A percentile compares a stretch with the other conserved stretches of the same genome.
These are phyloP conservation scores for Leptarthrus brevirostris DNA, from an alignment of 2,888 invertebrate genomes.

Conservation along the genomic window DNA sequence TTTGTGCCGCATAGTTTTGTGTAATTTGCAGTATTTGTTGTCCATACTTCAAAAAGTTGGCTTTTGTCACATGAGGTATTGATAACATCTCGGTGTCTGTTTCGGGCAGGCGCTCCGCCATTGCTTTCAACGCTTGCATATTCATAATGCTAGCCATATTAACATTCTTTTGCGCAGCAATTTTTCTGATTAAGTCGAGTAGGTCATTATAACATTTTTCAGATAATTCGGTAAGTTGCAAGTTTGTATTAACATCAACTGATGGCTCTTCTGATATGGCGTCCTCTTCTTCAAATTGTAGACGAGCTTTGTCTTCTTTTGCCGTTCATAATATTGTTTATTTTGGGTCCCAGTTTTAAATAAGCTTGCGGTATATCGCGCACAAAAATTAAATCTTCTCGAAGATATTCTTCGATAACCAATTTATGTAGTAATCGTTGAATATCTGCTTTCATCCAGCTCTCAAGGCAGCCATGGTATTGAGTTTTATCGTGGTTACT, in stretches of 20 bases:
- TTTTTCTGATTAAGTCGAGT: slow-evolving; percentile 73
- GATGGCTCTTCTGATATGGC: neutral
- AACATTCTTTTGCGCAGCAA: slow-evolving; percentile 72
- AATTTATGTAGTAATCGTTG: slow-evolving; percentile 85
- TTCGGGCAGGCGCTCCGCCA: slow-evolving; percentile 83
- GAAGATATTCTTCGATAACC: slow-evolving; percentile 80
- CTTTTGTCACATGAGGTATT: slow-evolving; percentile 88
- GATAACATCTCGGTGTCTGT: slow-evolving; percentile 80
- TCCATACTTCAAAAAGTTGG: slow-evolving; percentile 88
- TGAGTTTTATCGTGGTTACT: slow-evolving; percentile 72
- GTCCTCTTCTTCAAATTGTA: slow-evolving; percentile 47
- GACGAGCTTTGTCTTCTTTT: slow-evolving; percentile 58
- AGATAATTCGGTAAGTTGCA: slow-evolving; percentile 68
- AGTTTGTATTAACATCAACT: slow-evolving; percentile 61
- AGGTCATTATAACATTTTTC: slow-evolving; percentile 76
- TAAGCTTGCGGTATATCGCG: slow-evolving; percentile 67
- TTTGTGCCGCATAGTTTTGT: slow-evolving; percentile 75
- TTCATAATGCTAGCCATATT: slow-evolving; percentile 76
- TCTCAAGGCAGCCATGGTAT: slow-evolving; percentile 75
- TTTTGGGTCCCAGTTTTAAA: slow-evolving; percentile 79
- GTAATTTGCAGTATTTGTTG: slow-evolving; percentile 81
- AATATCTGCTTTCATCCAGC: slow-evolving; percentile 80
- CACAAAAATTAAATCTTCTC: slow-evolving; percentile 69
- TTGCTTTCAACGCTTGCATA: slow-evolving; percentile 76
- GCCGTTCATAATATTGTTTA: slow-evolving; percentile 71